Base-by-base conservation (phyloP, 2,113 vertebrate species). In the Oryzias javanicus region DNA sequence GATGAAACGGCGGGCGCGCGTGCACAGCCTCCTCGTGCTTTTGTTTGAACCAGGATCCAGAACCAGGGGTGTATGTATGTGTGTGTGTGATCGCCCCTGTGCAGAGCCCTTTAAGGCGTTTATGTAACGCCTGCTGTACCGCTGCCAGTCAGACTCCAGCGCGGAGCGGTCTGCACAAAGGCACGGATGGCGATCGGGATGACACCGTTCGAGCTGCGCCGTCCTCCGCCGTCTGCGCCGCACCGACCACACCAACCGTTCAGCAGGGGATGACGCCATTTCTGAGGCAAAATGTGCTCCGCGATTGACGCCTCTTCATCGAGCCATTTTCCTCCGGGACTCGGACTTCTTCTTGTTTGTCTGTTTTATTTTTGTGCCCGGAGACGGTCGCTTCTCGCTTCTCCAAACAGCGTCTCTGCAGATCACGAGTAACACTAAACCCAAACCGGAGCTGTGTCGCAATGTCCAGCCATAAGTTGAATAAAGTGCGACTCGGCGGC, bases 181-280 rank as follows among this genome's bases (percentile, higher is more conserved):
- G 42, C 66, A 54, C 22, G 45, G 63, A 42, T 29, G 45, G 35
- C 35, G 35, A 35, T 35, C 35, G 35, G 35, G 35, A 62, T 52
- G 19, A 48, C 17, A 54, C 25, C 8, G 59, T 42, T 49, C 18
- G 8, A 49, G 54, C 60, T 27, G 49, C 53, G 60, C 66, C 60
- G 61, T 10, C 59, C 53, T 58, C 15, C 13, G 60, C 81, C 64
- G 78, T 72, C 82, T 86, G 83, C 83, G 65, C 78, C 29, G 88
- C 81, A 80, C 83, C 15, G 76, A 72, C 74, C 82, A 25, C 55
- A 81, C 42, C 73, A 76, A 47, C 83, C 67, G 79, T 64, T 86
- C 86, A 76, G 86, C 87, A 78, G 79, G 78, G 85, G 84, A 90
- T 91, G 91, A 92, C 91, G 91, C 91, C 90, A 92, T 92, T 92